A percentile compares a stretch with the other conserved stretches of the same genome.
Conservation (phyloP, 2,888 invertebrate species). For the Chrysodeixis includens region DNA sequence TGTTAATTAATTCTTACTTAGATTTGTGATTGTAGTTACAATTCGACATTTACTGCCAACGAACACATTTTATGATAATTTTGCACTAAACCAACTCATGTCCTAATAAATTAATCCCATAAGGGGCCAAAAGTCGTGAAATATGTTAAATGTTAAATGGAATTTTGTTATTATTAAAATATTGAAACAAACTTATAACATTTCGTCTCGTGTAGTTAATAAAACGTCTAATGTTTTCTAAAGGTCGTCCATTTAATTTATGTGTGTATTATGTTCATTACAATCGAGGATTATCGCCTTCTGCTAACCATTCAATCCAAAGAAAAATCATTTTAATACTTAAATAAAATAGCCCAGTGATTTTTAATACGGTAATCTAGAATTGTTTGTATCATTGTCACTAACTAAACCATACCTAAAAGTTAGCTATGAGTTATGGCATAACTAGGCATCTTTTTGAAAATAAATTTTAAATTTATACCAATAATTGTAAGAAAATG, state of each 20-base stretch:
- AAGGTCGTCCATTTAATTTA: background rate
- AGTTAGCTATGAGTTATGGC: no score
- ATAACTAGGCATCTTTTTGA: no score
- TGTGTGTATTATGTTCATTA: background rate
- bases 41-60: background rate
- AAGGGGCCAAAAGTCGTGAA: background rate
- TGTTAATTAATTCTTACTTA: background rate
- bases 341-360: no score
- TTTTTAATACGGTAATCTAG: no score
- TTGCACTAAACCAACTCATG: background rate
- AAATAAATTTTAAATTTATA: no score
- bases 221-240: background rate
- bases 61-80: background rate
- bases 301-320: background rate
- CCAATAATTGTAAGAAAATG: no score
- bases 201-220: background rate
- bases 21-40: background rate
- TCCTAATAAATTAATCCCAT: background rate
- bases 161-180: background rate
- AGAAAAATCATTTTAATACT: no score
- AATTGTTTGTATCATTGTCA: no score
- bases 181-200: background rate
- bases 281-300: background rate
- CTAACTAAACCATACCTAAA: no score
- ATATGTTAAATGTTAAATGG: background rate